These are phyloP conservation scores for Galeopsomyia nigrocyanea DNA, from an alignment of 2,888 invertebrate species.

Conservation along the genomic window DNA sequence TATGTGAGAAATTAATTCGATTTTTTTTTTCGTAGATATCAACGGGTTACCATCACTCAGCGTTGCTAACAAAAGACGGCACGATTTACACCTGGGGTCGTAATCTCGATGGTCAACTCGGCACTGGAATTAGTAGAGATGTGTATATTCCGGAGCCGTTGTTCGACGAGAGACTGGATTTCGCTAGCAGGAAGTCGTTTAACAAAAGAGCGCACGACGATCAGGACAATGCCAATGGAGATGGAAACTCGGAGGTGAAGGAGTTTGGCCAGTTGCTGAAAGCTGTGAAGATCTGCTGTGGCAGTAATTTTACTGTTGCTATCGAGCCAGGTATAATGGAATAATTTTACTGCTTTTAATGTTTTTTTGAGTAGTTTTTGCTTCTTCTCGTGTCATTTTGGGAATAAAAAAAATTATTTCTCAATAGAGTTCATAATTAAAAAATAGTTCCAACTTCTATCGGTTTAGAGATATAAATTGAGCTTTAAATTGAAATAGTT, in stretches of 20 bases:
- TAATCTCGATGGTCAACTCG: conserved; percentile 91
- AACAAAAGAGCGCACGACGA: conserved; percentile 11
- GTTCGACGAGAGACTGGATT: conserved; percentile 5
- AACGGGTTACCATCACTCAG: conserved; percentile 88
- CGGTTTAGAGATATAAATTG: too few species aligned
- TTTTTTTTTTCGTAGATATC: conserved; percentile 63
- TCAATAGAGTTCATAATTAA: too few species aligned
- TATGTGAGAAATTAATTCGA: conserved; percentile 35
- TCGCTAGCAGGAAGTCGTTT: background rate
- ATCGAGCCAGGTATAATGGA: conserved; percentile 67
- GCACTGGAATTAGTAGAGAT: conserved; percentile 78
- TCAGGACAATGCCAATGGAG: conserved; percentile 28
- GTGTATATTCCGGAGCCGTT: conserved; percentile 72
- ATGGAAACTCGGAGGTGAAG: conserved; percentile 38
- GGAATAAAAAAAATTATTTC: too few species aligned
- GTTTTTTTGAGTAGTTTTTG: too few species aligned
- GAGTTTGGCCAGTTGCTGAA: conserved; percentile 61
- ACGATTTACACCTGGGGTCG: conserved; percentile 88
- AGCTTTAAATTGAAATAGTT: too few species aligned
- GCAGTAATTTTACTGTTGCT: conserved; percentile 83
- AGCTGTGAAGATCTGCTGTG: conserved; percentile 74
- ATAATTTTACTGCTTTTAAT: too few species aligned
- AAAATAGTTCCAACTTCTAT: too few species aligned
- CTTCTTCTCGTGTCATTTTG: too few species aligned
- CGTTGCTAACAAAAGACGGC: conserved; percentile 79